phyloP scores from a whole-genome alignment of 2,888 invertebrate species.

The Lomographa bimaculata region DNA sequence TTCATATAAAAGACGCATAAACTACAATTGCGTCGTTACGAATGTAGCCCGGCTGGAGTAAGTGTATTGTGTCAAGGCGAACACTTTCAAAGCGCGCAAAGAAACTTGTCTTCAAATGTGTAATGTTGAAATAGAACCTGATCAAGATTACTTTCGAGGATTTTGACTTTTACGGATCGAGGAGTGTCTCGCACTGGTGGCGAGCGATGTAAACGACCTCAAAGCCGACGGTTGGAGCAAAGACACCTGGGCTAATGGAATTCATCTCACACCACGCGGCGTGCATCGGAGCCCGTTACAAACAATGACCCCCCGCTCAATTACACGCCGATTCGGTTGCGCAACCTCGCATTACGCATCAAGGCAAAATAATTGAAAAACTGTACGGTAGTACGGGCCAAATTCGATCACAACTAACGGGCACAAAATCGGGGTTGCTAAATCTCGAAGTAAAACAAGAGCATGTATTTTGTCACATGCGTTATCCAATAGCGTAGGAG shows the following conservation, averaged over 20 bases:
- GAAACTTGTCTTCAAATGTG: conserved; percentile 21
- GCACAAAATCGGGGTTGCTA: conserved; percentile 45
- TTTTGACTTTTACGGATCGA: conserved; percentile 25
- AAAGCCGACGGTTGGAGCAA: conserved; percentile 35
- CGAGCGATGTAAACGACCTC: conserved; percentile 54
- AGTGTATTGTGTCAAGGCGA: conserved; percentile 58
- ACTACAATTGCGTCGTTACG: conserved; percentile 44
- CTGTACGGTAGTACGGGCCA: conserved; percentile 36
- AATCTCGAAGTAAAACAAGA: conserved; percentile 42
- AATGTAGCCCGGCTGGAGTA: conserved; percentile 43
- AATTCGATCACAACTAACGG: conserved; percentile 38
- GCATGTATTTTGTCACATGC: conserved; percentile 40
- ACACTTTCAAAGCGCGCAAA: conserved; percentile 47
- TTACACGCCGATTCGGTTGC: conserved; percentile 59
- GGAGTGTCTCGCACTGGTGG: conserved; percentile 37
- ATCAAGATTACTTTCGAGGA: conserved; percentile 20
- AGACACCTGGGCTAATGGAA: conserved; percentile 58
- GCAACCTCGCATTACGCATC: conserved; percentile 51
- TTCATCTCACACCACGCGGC: conserved; percentile 67
- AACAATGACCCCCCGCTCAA: conserved; percentile 65
- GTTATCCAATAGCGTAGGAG: conserved; percentile 41
- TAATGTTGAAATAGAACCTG: conserved; percentile 21
- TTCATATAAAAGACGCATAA: conserved; percentile 43
- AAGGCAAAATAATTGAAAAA: conserved; percentile 54
- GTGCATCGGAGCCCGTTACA: conserved; percentile 64